These are phyloP conservation scores for Xenus cinereus DNA, from an alignment of 2,113 vertebrate genomes.

Conservation along the genomic window DNA sequence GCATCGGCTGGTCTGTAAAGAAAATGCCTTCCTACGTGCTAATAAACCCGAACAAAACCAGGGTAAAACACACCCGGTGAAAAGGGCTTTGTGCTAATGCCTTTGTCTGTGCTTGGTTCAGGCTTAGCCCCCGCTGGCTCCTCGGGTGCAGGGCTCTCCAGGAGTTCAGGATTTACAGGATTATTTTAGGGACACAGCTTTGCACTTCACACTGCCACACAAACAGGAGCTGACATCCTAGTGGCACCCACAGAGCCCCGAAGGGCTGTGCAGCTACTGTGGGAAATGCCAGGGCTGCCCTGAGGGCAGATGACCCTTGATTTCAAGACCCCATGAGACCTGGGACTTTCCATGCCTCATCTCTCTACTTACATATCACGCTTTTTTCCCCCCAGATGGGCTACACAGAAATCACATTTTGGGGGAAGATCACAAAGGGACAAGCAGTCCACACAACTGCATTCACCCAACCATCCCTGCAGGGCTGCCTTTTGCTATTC, in stretches of 20 bases:
- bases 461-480: background rate
- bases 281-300: background rate
- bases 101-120: background rate
- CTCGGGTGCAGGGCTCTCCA: background rate
- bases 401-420: background rate
- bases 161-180: background rate
- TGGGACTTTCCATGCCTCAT: no score
- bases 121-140: background rate
- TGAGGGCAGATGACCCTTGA: background rate
- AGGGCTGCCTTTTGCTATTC: background rate
- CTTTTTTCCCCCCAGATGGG: fast-evolving
- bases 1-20: no score
- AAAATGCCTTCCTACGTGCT: background rate
- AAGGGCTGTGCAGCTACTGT: no score
- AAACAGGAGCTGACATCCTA: background rate
- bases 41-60: background rate
- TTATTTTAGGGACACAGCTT: background rate
- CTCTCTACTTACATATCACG: background rate
- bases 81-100: background rate
- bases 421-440: background rate
- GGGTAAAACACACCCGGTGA: fast-evolving
- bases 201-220: background rate
- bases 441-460: fast-evolving
- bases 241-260: background rate
- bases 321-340: background rate